Evolutionary conservation across 1,140 invertebrate species (phyloP).

Genomic region (Drosophila prosaltans): DNA sequence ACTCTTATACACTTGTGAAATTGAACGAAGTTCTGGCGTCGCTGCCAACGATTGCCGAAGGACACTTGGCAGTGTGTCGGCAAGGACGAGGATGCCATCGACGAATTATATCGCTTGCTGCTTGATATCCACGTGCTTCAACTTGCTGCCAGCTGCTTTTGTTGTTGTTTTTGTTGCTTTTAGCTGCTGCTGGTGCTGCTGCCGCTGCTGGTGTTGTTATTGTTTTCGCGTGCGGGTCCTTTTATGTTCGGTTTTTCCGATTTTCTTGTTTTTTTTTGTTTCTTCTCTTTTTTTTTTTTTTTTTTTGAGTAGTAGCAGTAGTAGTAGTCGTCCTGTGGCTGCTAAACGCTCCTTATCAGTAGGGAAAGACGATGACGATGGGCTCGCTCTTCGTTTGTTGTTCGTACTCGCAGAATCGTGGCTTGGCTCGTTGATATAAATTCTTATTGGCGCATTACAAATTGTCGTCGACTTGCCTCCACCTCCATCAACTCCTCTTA

Average conservation of each 20-base stretch:
- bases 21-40: constrained; percentile 47
- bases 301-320: constrained; percentile 13
- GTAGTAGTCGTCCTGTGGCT: constrained; percentile 22
- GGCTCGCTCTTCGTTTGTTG: constrained; percentile 36
- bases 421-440: constrained; percentile 76
- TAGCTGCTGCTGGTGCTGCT: constrained; percentile 23
- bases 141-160: background rate
- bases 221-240: constrained; percentile 32
- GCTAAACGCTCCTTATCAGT: constrained; percentile 54
- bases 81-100: constrained; percentile 44
- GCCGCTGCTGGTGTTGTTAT: constrained; percentile 9
- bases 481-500: background rate
- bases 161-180: constrained; percentile 29
- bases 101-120: constrained; percentile 70
- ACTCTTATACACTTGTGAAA: constrained; percentile 15
- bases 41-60: constrained; percentile 64
- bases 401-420: constrained; percentile 32
- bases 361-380: constrained; percentile 26
- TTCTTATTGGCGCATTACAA: constrained; percentile 82
- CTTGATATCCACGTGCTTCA: constrained; percentile 47
- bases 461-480: constrained; percentile 64
- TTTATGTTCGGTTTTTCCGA: constrained; percentile 13
- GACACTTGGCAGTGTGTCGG: constrained; percentile 25
- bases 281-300: constrained; percentile 1
- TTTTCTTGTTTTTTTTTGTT: constrained; percentile 1